Percentiles rank a stretch among this genome's conserved stretches.
phyloP scores from a whole-genome alignment of 2,797 vertebrate genomes.

The Phaenicophaeus curvirostris region DNA sequence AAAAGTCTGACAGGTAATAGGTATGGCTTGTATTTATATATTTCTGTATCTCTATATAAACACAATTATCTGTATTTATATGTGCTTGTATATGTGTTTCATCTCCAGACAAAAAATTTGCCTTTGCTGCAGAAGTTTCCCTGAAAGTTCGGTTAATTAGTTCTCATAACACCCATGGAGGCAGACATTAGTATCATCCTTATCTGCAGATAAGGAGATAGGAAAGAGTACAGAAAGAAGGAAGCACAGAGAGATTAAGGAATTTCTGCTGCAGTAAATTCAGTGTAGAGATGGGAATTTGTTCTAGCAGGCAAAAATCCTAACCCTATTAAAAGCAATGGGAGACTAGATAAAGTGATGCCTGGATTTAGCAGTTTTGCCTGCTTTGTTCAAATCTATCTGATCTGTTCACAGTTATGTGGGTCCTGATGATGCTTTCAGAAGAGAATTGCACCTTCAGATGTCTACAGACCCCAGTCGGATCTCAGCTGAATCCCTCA shows the following conservation, averaged over 20 bases:
- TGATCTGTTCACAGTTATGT: not conserved
- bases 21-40: not conserved
- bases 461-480: not conserved
- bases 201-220: slow-evolving; percentile 6
- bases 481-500: not conserved
- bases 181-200: not conserved
- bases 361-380: not conserved
- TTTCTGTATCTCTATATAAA: not conserved
- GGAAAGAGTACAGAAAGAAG: not conserved
- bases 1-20: not conserved
- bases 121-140: slow-evolving; percentile 3
- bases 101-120: not conserved
- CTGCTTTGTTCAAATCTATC: slow-evolving; percentile 7
- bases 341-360: not conserved
- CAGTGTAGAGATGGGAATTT: slow-evolving; percentile 1
- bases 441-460: not conserved
- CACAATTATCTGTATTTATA: not conserved
- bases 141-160: slow-evolving; percentile 53
- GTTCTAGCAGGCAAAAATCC: slow-evolving; percentile 16
- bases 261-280: slow-evolving; percentile 33
- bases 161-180: slow-evolving; percentile 7
- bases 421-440: not conserved
- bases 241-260: slow-evolving; percentile 46
- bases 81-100: rapidly evolving
- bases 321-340: slow-evolving; percentile 36